Base-by-base conservation (phyloP, 1,140 invertebrate genomes). In the Rhagoletis zephyria region DNA sequence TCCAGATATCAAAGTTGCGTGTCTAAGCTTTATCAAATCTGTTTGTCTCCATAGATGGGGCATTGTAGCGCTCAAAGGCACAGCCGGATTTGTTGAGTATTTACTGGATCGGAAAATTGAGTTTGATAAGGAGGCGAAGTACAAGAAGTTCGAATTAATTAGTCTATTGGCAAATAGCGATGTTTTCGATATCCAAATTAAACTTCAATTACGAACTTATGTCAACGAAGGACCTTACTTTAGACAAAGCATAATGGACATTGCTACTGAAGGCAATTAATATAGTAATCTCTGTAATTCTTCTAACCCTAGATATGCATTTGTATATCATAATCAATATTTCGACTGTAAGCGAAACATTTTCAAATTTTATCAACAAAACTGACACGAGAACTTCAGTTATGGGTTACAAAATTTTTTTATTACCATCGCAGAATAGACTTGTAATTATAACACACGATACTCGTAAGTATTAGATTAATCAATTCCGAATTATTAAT, bases 91-190 rank as follows among this genome's bases (percentile, higher is more conserved):
- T 60, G 90, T 96, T 4, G 97, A 97, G 92, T 97, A 96, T 91
- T 91, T 97, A 3, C 90, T 97, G 3, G 95, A 97, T 90, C 93
- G 97, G 51, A 94, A 94, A 85, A 93, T 94, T 1, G 96, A 97
- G 90, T 93, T 94, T 1, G 94, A 94, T 86, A 97, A 96, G 90
- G 95, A 96, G 87, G 95, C 95, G 42, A 96, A 96, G 90, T 95
- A 96, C 90, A 91, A 93, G 0, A 97, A 97, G 90, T 97, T 95
- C 93, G 94, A 95, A 88, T 94, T 97, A 30, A 94, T 97, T 7
- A 94, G 94, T 89, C 93, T 94, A 74, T 91, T 98, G 48, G 93
- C 95, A 1, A 93, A 94, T n/a, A 95, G 96, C 63, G 60, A 91
- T 1, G 94, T 95, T 87, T 97, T 97, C 91, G 95, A 96, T 88